These are phyloP conservation scores for Agrypnia vestita DNA, from an alignment of 1,140 invertebrate species.

Conservation along the genomic window DNA sequence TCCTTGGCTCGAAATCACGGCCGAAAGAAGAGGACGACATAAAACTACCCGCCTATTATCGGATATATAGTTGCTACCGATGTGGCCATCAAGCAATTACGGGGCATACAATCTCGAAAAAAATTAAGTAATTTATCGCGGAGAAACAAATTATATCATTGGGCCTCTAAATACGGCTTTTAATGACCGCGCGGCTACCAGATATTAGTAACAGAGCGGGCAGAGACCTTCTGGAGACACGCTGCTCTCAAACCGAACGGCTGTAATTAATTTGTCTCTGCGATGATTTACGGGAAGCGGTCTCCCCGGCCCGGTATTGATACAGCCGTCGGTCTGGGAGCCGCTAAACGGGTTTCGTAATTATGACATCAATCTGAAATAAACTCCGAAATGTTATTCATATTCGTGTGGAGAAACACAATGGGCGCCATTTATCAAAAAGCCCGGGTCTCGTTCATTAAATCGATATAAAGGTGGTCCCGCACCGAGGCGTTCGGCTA, in stretches of 20 bases:
- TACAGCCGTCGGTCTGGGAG: constrained; percentile 8
- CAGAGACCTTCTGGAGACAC: neutral
- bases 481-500: constrained; percentile 30
- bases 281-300: neutral
- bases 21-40: too few species aligned
- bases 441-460: constrained; percentile 10
- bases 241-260: neutral
- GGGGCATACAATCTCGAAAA: too few species aligned
- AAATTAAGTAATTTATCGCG: constrained; percentile 12
- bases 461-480: constrained; percentile 30
- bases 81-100: too few species aligned
- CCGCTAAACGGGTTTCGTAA: constrained; percentile 30
- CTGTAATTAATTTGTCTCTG: constrained; percentile 38
- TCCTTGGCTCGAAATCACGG: too few species aligned
- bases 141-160: constrained; percentile 15
- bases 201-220: neutral
- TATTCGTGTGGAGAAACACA: constrained; percentile 25
- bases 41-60: too few species aligned
- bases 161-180: constrained; percentile 13
- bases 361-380: constrained; percentile 41
- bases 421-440: constrained; percentile 37
- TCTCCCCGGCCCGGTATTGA: constrained; percentile 10
- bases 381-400: constrained; percentile 3
- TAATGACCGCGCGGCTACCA: constrained; percentile 4
- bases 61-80: too few species aligned